Base-by-base conservation (phyloP, 2,797 vertebrate species). In the Sebastes cheni region DNA sequence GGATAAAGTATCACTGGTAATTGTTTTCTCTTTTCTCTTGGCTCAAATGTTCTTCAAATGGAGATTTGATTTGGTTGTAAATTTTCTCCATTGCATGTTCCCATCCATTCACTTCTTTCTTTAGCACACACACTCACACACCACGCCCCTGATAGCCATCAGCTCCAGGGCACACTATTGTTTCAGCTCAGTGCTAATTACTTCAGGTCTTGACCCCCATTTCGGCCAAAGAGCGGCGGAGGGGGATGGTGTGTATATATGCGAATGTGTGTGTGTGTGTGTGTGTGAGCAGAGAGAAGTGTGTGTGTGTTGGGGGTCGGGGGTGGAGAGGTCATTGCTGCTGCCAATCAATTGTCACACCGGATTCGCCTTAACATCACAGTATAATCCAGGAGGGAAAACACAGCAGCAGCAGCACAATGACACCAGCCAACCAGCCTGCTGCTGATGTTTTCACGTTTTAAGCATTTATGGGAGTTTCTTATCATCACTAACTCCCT, bases 141-240 rank as follows among this genome's bases (percentile, higher is more conserved):
- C 82, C 60, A 60, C 84, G 0, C 89, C 90, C 77, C 85, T 87
- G 93, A 94, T 94, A 93, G 42, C 78, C 82, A 93, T 94, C 91
- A 88, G 84, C 91, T 94, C 36, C 73, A 65, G 86, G 87, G 91
- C 87, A 88, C 72, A 86, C 75, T 91, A 94, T 94, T 95, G 94
- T 94, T 93, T 93, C 90, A 92, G 88, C 84, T 86, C 82, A 77
- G 84, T 87, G 92, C 92, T 94, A 94, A 95, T 95, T 94, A 95
- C 92, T 90, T 78, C n/a, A 72, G 91, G 87, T 88, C 86, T 78
- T 91, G 92, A 94, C 93, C 94, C 73, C 66, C 22, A 81, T 86
- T 91, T 92, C 88, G 91, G 69, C 75, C 11, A 54, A 75, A 81
- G 86, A 92, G 86, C 86, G 81, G 85, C 55, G 52, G 70, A 65